Evolutionary conservation across 1,140 invertebrate species (phyloP).

Genomic region (Idris sp.): DNA sequence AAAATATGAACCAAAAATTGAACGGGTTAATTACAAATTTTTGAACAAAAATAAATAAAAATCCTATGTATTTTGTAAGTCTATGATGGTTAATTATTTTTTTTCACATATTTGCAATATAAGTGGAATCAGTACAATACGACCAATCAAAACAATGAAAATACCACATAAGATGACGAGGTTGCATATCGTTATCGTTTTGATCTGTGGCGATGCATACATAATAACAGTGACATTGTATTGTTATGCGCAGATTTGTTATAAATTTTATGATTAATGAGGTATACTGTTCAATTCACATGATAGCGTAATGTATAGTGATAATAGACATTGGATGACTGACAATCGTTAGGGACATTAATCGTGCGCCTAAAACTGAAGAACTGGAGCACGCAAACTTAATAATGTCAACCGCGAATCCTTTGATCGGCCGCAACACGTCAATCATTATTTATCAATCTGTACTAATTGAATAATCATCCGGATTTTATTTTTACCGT

Average conservation of each 20-base stretch:
- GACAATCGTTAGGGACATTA: constrained; percentile 26
- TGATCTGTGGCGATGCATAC: constrained; percentile 31
- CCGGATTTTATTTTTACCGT: background rate
- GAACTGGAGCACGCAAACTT: constrained; percentile 38
- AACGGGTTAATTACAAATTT: too few species aligned
- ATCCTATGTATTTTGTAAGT: constrained; percentile 33
- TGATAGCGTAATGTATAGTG: constrained; percentile 37
- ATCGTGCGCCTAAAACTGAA: constrained; percentile 25
- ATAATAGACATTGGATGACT: constrained; percentile 46
- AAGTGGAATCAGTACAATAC: background rate
- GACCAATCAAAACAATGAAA: constrained; percentile 44
- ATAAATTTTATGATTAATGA: constrained; percentile 53
- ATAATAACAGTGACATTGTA: constrained; percentile 21
- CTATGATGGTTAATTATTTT: constrained; percentile 26
- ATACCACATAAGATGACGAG: constrained; percentile 12
- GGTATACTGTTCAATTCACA: constrained; percentile 27
- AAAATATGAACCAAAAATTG: too few species aligned
- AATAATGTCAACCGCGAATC: constrained; percentile 3
- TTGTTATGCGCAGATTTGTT: constrained; percentile 33
- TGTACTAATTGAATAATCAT: constrained; percentile 27
- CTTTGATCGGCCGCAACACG: constrained; percentile 47
- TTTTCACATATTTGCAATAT: constrained; percentile 20
- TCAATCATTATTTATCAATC: constrained; percentile 28
- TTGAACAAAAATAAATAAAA: too few species aligned
- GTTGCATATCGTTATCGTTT: constrained; percentile 29